Evolutionary conservation across 2,113 vertebrate genomes (phyloP), one percentile per base, ranked within the genome.

Genomic region (Prinia subflava): DNA sequence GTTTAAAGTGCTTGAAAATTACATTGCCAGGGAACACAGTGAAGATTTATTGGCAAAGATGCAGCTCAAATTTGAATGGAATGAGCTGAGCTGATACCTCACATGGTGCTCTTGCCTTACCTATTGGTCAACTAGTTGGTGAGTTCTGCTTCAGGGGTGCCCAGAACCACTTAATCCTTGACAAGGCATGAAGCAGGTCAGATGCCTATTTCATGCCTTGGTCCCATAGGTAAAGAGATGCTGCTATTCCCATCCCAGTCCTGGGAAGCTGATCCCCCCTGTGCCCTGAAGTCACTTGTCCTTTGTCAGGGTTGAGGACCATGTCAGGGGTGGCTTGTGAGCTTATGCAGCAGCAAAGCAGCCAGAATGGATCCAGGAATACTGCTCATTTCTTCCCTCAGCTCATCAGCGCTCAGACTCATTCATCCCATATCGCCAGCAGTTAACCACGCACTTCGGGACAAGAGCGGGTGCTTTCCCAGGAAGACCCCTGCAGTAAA

Each of bases 381-480:
- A 55, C 50, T 74, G 71, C 64, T 96, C 86, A 93, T 81, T 93
- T 83, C 68, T 96, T 92, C 90, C 86, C 71, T 77, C 63, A 86
- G 42, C 59, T 86, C 47, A 25, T 67, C 10, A 1, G 6, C 59
- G 59, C 20, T 81, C 64, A 67, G 71, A 88, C 37, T 95, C 90
- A 86, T 62, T 55, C 0, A 0, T 77, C 67, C 68, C 50, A 4
- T 47, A 44, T 39, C 8, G 1, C 33, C 4, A 11, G 41, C 1
- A 1, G 64, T 70, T 88, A 90, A 83, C 89, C 71, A 83, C 27
- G 0, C 18, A 27, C 27, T 35, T 6, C 21, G 94, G 83, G 86
- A 63, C 63, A 55, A 47, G 35, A 73, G 33, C 11, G 68, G 95
- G 95, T 93, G 22, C 64, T 96, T 97, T 96, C 94, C 95, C 90